A percentile compares a stretch with the other conserved stretches of the same genome.
phyloP scores from a whole-genome alignment of 2,888 invertebrate genomes.

The Syrista parreyssii region DNA sequence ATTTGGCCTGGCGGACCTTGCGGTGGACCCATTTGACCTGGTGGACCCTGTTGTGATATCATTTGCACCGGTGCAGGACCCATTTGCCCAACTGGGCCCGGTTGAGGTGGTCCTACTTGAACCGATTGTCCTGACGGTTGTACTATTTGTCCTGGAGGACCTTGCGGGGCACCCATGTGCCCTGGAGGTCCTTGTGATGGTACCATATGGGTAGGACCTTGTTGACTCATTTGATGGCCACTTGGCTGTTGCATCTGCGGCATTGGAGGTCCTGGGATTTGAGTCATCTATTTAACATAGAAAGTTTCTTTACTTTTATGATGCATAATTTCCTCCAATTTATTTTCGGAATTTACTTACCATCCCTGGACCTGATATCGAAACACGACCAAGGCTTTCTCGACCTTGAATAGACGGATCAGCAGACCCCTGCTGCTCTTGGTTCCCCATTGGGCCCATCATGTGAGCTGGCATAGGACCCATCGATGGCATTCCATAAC shows the following conservation, averaged over 20 bases:
- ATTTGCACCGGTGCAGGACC: slow-evolving; percentile 10
- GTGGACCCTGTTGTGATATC: slow-evolving; percentile 42
- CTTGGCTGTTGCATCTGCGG: slow-evolving; percentile 37
- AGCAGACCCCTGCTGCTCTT: slow-evolving; percentile 37
- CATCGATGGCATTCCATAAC: slow-evolving; percentile 45
- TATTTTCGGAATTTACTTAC: slow-evolving; percentile 32
- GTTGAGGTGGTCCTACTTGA: not conserved
- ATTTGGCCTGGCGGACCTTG: slow-evolving; percentile 36
- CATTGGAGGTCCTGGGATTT: slow-evolving; percentile 25
- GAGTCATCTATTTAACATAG: slow-evolving; percentile 2
- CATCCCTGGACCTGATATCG: slow-evolving; percentile 55
- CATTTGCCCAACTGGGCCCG: slow-evolving; percentile 21
- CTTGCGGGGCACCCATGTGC: slow-evolving; percentile 30
- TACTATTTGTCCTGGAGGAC: slow-evolving; percentile 5
- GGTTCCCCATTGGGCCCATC: slow-evolving; percentile 45
- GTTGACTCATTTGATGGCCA: slow-evolving; percentile 32
- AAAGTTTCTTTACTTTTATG: not conserved
- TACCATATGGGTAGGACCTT: slow-evolving; percentile 21
- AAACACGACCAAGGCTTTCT: slow-evolving; percentile 50
- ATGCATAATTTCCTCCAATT: not conserved
- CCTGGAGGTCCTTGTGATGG: slow-evolving; percentile 26
- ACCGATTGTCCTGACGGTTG: slow-evolving; percentile 25
- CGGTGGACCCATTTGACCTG: slow-evolving; percentile 46
- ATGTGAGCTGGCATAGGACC: slow-evolving; percentile 29
- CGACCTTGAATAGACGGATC: slow-evolving; percentile 43